Percentiles rank a stretch among this genome's conserved stretches.
Evolutionary conservation across 2,797 vertebrate species (phyloP).

Genomic region (Trachurus trachurus): DNA sequence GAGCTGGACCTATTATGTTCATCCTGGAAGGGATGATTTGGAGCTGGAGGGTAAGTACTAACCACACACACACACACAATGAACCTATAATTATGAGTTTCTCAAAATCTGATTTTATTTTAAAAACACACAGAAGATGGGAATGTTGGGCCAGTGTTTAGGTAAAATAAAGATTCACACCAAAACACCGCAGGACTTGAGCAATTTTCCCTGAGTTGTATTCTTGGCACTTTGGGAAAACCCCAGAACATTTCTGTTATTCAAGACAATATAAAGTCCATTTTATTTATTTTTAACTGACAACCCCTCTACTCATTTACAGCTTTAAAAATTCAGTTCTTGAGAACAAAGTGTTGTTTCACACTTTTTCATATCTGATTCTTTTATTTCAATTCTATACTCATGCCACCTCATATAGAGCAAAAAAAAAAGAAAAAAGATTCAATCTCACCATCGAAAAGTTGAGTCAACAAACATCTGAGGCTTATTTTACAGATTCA

Average conservation of each 20-base stretch:
- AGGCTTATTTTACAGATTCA: conserved; percentile 1
- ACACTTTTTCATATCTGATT: no score
- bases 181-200: conserved; percentile 10
- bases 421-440: neutral
- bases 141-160: neutral
- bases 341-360: neutral
- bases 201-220: conserved; percentile 4
- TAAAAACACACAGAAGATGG: neutral
- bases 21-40: conserved; percentile 59
- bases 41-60: conserved; percentile 60
- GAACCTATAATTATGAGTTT: no score
- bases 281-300: neutral
- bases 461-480: neutral
- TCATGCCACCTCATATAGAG: neutral
- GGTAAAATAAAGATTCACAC: neutral
- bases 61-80: neutral
- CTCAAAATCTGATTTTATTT: neutral
- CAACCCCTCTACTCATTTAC: neutral
- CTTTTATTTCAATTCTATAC: neutral
- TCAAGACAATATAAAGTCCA: neutral
- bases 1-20: conserved; percentile 67
- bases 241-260: conserved; percentile 1
- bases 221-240: conserved; percentile 13
- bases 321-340: neutral
- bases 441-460: neutral